Evolutionary conservation across 2,888 invertebrate species (phyloP).

Genomic region (Amblyjoppa proteus): DNA sequence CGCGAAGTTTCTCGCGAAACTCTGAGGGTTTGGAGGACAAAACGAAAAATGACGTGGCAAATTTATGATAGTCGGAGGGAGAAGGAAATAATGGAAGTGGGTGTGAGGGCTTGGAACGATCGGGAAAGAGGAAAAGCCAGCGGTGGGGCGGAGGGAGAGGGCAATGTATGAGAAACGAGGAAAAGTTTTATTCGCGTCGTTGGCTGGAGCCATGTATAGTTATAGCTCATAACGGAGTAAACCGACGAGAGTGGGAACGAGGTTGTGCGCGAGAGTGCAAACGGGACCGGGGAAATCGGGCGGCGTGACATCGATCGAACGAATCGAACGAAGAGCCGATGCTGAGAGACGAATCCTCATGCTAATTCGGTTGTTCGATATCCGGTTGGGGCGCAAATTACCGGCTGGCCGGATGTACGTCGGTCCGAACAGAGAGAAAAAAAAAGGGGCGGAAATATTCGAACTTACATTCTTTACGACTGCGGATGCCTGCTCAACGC

Average conservation of each 20-base stretch:
- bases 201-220: background rate
- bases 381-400: constrained; percentile 35
- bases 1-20: constrained; percentile 32
- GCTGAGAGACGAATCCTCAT: constrained; percentile 38
- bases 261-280: background rate
- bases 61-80: constrained; percentile 34
- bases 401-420: constrained; percentile 11
- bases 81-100: background rate
- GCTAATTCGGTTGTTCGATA: constrained; percentile 38
- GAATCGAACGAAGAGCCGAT: constrained; percentile 25
- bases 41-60: constrained; percentile 21
- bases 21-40: background rate
- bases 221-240: background rate
- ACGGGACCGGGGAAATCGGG: constrained; percentile 17
- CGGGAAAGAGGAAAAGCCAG: constrained; percentile 6
- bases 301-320: constrained; percentile 38
- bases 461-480: background rate
- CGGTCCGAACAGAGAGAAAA: background rate
- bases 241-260: background rate
- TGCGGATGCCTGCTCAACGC: background rate
- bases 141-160: background rate
- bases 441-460: background rate
- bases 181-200: constrained; percentile 45
- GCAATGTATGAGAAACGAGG: background rate
- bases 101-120: background rate